Percentiles rank a stretch among this genome's conserved stretches.
These are phyloP conservation scores for Acanthaster planci DNA, from an alignment of 35 echinoderm and acorn worm genomes.

Conservation along the genomic window DNA sequence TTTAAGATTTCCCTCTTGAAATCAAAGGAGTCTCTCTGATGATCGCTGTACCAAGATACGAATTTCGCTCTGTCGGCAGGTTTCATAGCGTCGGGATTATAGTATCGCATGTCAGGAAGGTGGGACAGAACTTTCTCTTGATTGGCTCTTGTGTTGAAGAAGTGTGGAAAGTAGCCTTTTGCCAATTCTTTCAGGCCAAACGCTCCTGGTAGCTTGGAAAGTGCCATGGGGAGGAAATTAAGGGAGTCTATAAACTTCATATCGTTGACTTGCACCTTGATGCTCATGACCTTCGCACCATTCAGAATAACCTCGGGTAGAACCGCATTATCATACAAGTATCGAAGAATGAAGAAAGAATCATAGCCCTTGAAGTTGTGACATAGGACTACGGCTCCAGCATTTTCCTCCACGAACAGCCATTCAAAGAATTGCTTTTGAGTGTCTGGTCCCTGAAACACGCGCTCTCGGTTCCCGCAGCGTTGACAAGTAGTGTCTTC, in stretches of 20 bases:
- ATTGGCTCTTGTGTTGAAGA: slow-evolving; percentile 2
- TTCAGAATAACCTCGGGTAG: too few relatives aligned
- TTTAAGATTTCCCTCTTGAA: not conserved
- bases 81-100: not conserved
- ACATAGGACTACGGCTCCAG: not conserved
- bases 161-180: not conserved
- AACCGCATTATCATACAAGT: too few relatives aligned
- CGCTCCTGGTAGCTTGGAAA: too few relatives aligned
- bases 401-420: slow-evolving; percentile 45
- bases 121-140: not conserved
- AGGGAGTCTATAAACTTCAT: not conserved
- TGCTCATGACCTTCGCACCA: slow-evolving; percentile 2
- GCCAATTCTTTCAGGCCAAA: too few relatives aligned
- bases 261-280: not conserved
- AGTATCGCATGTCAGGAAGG: not conserved
- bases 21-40: not conserved
- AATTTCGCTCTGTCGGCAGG: not conserved
- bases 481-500: slow-evolving; percentile 7
- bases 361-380: slow-evolving; percentile 10
- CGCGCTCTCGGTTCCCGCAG: slow-evolving; percentile 37
- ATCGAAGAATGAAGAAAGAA: too few relatives aligned
- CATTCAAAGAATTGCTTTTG: slow-evolving; percentile 1
- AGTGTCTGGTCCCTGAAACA: slow-evolving; percentile 13
- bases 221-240: slow-evolving; percentile 3
- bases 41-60: not conserved